Conservation (phyloP, 2,113 vertebrate genomes). For the Rhineura floridana region DNA sequence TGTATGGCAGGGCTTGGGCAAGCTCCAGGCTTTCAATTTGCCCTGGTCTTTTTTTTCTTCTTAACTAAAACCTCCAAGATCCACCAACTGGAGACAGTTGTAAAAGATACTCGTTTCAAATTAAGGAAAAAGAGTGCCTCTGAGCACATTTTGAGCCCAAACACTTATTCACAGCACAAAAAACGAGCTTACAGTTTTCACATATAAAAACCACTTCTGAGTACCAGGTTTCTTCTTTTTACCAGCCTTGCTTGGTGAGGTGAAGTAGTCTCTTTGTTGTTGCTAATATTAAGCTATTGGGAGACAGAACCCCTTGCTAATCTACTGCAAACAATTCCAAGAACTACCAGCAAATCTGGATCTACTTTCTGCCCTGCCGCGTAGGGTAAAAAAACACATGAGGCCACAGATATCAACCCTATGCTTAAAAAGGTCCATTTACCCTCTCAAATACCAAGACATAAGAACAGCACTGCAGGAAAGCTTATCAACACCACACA, state of each 20-base stretch:
- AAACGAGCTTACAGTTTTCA: neutral
- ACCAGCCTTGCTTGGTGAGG: neutral
- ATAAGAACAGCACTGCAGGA: neutral
- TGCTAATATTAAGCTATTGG: neutral
- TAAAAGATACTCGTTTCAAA: neutral
- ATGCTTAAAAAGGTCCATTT: neutral
- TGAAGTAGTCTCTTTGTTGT: too few relatives aligned
- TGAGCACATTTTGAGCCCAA: neutral
- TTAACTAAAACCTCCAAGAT: too few relatives aligned
- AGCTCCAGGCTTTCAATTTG: too few relatives aligned
- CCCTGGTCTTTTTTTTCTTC: too few relatives aligned
- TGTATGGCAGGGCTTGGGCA: too few relatives aligned
- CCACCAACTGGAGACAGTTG: neutral
- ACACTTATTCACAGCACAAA: neutral
- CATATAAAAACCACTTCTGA: neutral
- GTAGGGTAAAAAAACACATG: neutral
- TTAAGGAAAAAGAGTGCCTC: neutral
- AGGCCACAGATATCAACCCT: neutral
- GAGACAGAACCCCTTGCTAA: neutral
- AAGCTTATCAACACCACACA: slow-evolving; percentile 1
- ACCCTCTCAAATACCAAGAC: neutral
- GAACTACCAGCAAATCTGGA: neutral
- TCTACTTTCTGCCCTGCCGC: neutral
- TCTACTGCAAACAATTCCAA: neutral
- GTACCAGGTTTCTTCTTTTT: neutral